Evolutionary conservation across 2,888 invertebrate genomes (phyloP).

Genomic region (Drosophila formosana): DNA sequence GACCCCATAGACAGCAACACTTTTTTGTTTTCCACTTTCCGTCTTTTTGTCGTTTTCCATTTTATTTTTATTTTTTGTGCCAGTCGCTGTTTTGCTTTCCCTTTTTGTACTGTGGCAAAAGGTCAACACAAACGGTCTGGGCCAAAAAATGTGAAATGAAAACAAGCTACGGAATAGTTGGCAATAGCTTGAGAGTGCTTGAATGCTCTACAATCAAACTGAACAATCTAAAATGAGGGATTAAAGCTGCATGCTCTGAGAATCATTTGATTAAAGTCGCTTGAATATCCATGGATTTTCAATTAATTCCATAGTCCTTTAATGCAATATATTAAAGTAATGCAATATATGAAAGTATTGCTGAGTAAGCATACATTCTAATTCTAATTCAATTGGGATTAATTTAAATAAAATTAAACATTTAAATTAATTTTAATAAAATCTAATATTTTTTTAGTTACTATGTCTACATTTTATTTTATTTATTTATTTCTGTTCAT

Average conservation of each 20-base stretch:
- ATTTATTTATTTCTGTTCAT: too few species aligned
- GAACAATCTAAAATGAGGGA: not conserved
- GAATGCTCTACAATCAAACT: slow-evolving; percentile 11
- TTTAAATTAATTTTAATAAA: too few species aligned
- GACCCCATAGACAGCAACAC: slow-evolving; percentile 29
- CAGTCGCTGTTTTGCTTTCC: slow-evolving; percentile 1
- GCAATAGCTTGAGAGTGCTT: too few species aligned
- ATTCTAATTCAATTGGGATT: too few species aligned
- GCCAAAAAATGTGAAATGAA: slow-evolving; percentile 30
- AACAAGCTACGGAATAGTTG: not conserved
- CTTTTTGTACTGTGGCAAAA: slow-evolving; percentile 30
- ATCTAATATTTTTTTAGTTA: too few species aligned
- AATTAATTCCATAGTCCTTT: too few species aligned
- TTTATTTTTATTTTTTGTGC: slow-evolving; percentile 12
- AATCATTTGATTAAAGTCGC: not conserved
- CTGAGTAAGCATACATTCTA: too few species aligned
- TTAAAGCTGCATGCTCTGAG: not conserved
- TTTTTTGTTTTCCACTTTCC: slow-evolving; percentile 9
- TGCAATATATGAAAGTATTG: not conserved
- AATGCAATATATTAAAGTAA: too few species aligned
- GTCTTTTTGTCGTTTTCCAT: slow-evolving; percentile 6
- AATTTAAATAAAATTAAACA: too few species aligned
- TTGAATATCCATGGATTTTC: too few species aligned
- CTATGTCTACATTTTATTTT: too few species aligned
- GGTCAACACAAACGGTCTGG: slow-evolving; percentile 40